Percentiles rank a stretch among this genome's conserved stretches.
Evolutionary conservation across 2,888 invertebrate genomes (phyloP).

Genomic region (Globia sparganii): DNA sequence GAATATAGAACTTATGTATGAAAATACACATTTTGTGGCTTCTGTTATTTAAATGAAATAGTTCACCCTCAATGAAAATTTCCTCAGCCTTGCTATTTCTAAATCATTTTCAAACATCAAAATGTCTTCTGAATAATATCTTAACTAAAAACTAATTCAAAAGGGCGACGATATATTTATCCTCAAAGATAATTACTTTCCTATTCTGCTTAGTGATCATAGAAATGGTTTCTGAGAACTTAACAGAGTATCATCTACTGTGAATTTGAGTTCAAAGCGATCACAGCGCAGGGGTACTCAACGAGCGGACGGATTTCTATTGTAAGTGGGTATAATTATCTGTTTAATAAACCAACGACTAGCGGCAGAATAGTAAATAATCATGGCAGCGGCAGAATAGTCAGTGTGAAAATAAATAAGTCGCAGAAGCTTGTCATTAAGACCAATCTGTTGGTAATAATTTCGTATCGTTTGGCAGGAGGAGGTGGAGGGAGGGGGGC

Average conservation of each 20-base stretch:
- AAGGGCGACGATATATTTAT: slow-evolving; percentile 42
- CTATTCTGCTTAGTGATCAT: slow-evolving; percentile 41
- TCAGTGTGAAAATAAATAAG: neutral
- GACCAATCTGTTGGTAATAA: no score
- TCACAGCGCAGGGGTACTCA: slow-evolving; percentile 23
- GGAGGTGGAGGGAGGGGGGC: no score
- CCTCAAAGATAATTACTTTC: slow-evolving; percentile 38
- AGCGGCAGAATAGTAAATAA: neutral
- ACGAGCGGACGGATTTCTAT: neutral
- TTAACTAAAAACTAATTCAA: slow-evolving; percentile 16
- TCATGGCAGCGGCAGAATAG: neutral
- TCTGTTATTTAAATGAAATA: neutral
- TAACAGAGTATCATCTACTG: slow-evolving; percentile 26
- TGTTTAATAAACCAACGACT: neutral
- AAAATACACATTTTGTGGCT: neutral
- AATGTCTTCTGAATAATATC: slow-evolving; percentile 4
- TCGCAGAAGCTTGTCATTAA: neutral
- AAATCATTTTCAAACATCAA: neutral
- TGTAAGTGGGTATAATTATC: slow-evolving; percentile 1
- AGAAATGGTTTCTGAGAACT: slow-evolving; percentile 56
- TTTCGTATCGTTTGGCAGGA: no score
- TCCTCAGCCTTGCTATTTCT: neutral
- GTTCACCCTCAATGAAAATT: neutral
- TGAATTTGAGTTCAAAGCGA: slow-evolving; percentile 63
- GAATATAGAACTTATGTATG: no score